phyloP scores from a whole-genome alignment of 2,113 vertebrate species.

The Eulemur macaco region DNA sequence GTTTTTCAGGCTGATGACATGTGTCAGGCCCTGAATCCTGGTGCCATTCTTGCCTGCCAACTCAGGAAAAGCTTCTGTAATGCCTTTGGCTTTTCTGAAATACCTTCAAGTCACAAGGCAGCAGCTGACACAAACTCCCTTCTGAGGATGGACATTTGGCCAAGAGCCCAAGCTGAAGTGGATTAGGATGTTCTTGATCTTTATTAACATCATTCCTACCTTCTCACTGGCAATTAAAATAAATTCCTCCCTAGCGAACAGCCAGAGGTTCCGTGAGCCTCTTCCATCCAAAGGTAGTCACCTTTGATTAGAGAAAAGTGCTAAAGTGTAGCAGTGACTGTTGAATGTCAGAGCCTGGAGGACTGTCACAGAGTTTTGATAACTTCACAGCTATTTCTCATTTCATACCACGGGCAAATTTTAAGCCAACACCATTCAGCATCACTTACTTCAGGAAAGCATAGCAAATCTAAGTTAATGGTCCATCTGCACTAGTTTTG shows the following conservation, averaged over 20 bases:
- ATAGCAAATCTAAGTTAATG: conserved; percentile 21
- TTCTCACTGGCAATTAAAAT: conserved; percentile 71
- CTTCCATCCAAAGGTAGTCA: conserved; percentile 36
- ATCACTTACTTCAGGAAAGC: conserved; percentile 27
- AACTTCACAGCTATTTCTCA: conserved; percentile 51
- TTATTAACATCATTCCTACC: conserved; percentile 53
- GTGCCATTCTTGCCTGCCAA: conserved; percentile 48
- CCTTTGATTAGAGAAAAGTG: conserved; percentile 64
- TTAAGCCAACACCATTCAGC: conserved; percentile 48
- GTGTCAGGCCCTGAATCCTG: conserved; percentile 63
- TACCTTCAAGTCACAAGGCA: conserved; percentile 49
- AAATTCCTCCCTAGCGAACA: conserved; percentile 58
- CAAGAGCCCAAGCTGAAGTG: conserved; percentile 50
- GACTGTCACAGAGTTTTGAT: conserved; percentile 42
- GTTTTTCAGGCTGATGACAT: conserved; percentile 57
- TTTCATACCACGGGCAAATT: conserved; percentile 43
- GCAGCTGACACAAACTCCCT: conserved; percentile 47
- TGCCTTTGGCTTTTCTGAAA: conserved; percentile 59
- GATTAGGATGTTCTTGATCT: conserved; percentile 53
- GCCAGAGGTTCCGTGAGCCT: background rate
- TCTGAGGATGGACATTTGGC: conserved; percentile 58
- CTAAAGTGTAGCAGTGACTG: conserved; percentile 36
- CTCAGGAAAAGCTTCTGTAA: conserved; percentile 49
- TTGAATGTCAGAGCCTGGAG: conserved; percentile 56
- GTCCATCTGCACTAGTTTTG: background rate